A percentile compares a stretch with the other conserved stretches of the same genome.
phyloP scores from a whole-genome alignment of 2,797 vertebrate genomes.

The Pygocentrus nattereri region DNA sequence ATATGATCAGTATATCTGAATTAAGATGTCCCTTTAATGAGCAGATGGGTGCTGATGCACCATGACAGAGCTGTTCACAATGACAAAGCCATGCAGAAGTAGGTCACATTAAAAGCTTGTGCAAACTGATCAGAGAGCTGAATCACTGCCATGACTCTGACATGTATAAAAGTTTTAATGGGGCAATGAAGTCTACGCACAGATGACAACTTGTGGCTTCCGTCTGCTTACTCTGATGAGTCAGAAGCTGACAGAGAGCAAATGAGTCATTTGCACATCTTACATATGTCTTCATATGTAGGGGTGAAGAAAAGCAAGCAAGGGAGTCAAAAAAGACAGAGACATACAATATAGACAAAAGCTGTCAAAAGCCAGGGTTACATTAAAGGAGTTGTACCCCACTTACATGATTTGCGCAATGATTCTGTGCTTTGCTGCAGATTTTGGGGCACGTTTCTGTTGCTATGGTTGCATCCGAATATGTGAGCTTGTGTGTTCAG shows the following conservation, averaged over 20 bases:
- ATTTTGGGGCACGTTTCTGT: too few relatives aligned
- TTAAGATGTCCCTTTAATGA: background rate
- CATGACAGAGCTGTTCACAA: background rate
- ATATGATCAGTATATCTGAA: background rate
- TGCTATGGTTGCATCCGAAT: too few relatives aligned
- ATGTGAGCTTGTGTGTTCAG: too few relatives aligned
- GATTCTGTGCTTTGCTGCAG: too few relatives aligned
- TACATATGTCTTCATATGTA: background rate
- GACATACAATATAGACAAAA: too few relatives aligned
- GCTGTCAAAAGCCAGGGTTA: too few relatives aligned
- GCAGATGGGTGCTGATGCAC: background rate
- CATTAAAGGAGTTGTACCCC: too few relatives aligned
- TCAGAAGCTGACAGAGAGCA: constrained; percentile 4
- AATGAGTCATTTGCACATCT: constrained; percentile 15
- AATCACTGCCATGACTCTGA: constrained; percentile 15
- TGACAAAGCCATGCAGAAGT: background rate
- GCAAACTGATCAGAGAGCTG: background rate
- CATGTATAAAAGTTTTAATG: constrained; percentile 17
- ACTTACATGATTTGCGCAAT: too few relatives aligned
- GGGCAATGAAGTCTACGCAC: constrained; percentile 10
- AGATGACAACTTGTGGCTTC: background rate
- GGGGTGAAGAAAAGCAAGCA: background rate
- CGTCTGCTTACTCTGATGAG: constrained; percentile 34
- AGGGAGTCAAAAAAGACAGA: too few relatives aligned
- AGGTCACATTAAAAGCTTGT: background rate